Evolutionary conservation across 1,140 invertebrate genomes (phyloP).

Genomic region (Heliconius eleuchia): DNA sequence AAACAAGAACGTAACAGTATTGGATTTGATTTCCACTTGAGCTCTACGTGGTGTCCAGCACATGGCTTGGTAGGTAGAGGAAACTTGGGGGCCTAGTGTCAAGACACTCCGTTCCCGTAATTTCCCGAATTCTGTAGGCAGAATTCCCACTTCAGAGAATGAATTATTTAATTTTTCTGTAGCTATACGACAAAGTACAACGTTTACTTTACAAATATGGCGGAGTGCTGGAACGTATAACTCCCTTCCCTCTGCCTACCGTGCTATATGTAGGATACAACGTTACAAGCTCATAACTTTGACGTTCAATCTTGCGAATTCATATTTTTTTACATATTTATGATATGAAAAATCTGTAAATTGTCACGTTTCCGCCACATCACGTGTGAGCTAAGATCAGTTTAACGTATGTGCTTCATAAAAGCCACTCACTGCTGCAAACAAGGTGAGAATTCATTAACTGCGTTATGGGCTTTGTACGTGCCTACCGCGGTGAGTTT

Average conservation of each 20-base stretch:
- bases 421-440: constrained; percentile 26
- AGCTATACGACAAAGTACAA: no score
- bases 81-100: no score
- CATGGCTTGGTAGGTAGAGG: no score
- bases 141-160: no score
- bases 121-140: no score
- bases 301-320: neutral
- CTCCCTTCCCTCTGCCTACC: neutral
- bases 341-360: neutral
- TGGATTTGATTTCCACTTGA: no score
- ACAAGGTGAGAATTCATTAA: constrained; percentile 28
- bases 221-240: no score
- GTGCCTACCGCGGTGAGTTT: constrained; percentile 14
- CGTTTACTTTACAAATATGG: no score
- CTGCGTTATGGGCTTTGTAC: constrained; percentile 23
- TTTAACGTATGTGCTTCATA: constrained; percentile 19
- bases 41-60: no score
- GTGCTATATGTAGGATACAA: neutral
- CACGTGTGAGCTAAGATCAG: constrained; percentile 5
- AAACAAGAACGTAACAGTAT: no score
- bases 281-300: neutral
- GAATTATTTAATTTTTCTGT: no score
- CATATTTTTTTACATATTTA: neutral
- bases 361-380: neutral
- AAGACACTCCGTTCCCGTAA: no score